These are phyloP conservation scores for Aptenodytes forsteri DNA, from an alignment of 2,113 vertebrate species.

Conservation along the genomic window DNA sequence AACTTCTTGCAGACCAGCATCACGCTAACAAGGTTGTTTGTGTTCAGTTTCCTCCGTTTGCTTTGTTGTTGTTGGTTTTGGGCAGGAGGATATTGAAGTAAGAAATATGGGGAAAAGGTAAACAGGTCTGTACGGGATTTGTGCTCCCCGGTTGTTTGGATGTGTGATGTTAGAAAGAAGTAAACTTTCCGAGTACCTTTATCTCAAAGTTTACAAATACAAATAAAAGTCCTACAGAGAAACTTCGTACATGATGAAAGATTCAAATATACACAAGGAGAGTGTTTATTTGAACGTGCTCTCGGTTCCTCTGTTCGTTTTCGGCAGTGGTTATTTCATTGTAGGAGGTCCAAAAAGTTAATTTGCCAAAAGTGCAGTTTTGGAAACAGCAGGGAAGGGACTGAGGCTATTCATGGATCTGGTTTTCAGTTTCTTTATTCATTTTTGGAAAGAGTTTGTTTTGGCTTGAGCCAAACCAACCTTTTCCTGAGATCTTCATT, in stretches of 20 bases:
- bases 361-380: slow-evolving; percentile 16
- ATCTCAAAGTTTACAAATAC: slow-evolving; percentile 28
- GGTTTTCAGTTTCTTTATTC: slow-evolving; percentile 6
- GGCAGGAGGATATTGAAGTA: neutral
- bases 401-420: neutral
- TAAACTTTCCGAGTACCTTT: neutral
- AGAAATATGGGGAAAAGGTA: neutral
- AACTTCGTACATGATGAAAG: neutral
- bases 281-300: slow-evolving; percentile 32
- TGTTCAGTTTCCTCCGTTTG: neutral
- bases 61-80: neutral
- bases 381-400: slow-evolving; percentile 11
- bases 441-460: neutral
- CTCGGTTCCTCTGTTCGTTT: neutral
- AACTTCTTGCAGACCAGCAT: neutral
- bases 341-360: slow-evolving; percentile 36
- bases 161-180: neutral
- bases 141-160: neutral
- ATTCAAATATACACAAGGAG: neutral
- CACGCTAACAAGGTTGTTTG: neutral
- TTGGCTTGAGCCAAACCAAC: slow-evolving; percentile 5
- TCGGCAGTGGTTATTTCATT: neutral
- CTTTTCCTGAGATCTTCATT: neutral
- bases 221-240: neutral
- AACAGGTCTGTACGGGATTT: neutral